phyloP scores from a whole-genome alignment of 2,888 invertebrate genomes.

The Stenoptilia bipunctidactyla region DNA sequence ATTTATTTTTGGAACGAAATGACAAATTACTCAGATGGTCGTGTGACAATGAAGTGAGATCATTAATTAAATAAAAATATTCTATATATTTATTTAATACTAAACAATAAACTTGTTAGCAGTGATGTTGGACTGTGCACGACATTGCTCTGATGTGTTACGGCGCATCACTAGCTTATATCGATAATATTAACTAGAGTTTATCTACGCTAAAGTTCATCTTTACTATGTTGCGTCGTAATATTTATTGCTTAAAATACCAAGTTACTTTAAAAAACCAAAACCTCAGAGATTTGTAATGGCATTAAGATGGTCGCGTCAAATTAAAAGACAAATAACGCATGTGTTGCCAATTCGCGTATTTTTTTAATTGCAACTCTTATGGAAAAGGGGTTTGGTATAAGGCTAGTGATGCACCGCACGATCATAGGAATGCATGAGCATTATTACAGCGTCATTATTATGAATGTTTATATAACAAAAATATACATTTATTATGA shows the following conservation, averaged over 20 bases:
- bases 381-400: too few species aligned
- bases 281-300: too few species aligned
- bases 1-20: conserved; percentile 15
- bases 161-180: too few species aligned
- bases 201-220: too few species aligned
- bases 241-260: too few species aligned
- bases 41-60: conserved; percentile 67
- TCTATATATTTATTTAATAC: conserved; percentile 54
- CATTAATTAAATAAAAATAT: conserved; percentile 36
- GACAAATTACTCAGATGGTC: conserved; percentile 41
- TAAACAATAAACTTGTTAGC: conserved; percentile 55
- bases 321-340: too few species aligned
- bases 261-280: too few species aligned
- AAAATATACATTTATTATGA: background rate
- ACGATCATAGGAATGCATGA: background rate
- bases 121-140: conserved; percentile 24
- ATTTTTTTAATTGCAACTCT: too few species aligned
- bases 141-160: conserved; percentile 1
- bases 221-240: too few species aligned
- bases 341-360: too few species aligned
- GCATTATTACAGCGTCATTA: background rate
- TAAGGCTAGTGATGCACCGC: background rate
- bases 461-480: conserved; percentile 1
- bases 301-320: too few species aligned
- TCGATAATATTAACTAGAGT: too few species aligned